A percentile compares a stretch with the other conserved stretches of the same genome.
Evolutionary conservation across 2,797 vertebrate genomes (phyloP).

Genomic region (Miichthys miiuy): DNA sequence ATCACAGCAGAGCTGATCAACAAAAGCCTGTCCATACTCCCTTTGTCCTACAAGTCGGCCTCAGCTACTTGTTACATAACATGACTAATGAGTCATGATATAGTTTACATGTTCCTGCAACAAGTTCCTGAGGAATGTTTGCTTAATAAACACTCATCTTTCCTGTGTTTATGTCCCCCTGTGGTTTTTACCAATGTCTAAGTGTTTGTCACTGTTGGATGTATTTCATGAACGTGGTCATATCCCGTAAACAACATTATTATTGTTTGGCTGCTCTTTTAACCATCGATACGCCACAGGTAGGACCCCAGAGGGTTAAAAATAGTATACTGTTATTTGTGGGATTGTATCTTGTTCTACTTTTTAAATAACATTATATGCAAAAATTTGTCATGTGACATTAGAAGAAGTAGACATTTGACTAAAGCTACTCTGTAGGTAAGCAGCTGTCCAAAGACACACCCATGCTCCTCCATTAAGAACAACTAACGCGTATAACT

Average conservation of each 20-base stretch:
- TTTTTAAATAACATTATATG: background rate
- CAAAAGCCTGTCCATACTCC: slow-evolving; percentile 8
- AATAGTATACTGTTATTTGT: background rate
- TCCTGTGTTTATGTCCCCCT: slow-evolving; percentile 56
- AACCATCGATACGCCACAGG: too few species aligned
- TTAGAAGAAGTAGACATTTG: background rate
- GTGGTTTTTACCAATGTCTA: slow-evolving; percentile 37
- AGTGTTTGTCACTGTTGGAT: slow-evolving; percentile 27
- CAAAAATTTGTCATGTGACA: background rate
- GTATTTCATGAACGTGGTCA: slow-evolving; percentile 28
- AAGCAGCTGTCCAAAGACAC: background rate
- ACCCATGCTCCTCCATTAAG: background rate
- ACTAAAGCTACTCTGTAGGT: background rate
- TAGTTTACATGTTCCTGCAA: slow-evolving; percentile 59
- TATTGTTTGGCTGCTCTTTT: slow-evolving; percentile 18
- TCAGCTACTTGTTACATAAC: slow-evolving; percentile 56
- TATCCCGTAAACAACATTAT: slow-evolving; percentile 5
- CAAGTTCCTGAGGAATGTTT: slow-evolving; percentile 58
- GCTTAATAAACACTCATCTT: slow-evolving; percentile 60
- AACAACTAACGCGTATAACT: background rate
- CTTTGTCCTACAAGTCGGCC: slow-evolving; percentile 17
- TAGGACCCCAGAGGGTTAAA: background rate
- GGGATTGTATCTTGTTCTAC: background rate
- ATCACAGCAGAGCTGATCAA: slow-evolving; percentile 32
- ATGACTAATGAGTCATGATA: slow-evolving; percentile 57